A percentile compares a stretch with the other conserved stretches of the same genome.
phyloP scores from a whole-genome alignment of 1,140 invertebrate genomes.

The Brachionus paranguensis region DNA sequence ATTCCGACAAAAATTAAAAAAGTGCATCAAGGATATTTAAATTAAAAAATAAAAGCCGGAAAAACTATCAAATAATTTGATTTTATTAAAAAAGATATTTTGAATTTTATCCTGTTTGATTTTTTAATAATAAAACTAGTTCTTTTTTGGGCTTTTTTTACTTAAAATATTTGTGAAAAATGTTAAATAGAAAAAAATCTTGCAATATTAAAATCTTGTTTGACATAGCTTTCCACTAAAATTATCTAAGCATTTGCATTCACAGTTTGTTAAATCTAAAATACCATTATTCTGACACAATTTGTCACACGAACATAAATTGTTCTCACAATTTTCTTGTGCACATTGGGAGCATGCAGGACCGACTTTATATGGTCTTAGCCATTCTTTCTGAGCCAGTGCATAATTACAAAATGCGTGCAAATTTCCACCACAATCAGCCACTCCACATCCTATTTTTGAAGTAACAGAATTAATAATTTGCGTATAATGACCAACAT shows the following conservation, averaged over 20 bases:
- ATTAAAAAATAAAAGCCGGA: too few species aligned
- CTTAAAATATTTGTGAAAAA: too few species aligned
- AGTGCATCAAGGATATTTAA: too few species aligned
- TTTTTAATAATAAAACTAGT: too few species aligned
- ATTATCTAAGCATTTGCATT: neutral
- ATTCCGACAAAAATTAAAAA: too few species aligned
- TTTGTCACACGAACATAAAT: conserved; percentile 30
- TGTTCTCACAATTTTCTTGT: neutral
- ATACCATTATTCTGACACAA: conserved; percentile 23
- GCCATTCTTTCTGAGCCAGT: neutral
- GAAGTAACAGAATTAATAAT: neutral
- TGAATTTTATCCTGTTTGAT: too few species aligned
- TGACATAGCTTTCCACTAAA: neutral
- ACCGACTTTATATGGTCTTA: neutral
- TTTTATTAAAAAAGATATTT: too few species aligned
- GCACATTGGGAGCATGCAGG: neutral
- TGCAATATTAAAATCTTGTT: neutral
- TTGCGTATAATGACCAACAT: conserved; percentile 40
- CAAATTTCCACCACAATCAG: neutral
- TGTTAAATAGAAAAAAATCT: too few species aligned
- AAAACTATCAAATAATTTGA: too few species aligned
- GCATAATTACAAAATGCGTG: conserved; percentile 32
- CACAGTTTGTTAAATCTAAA: neutral
- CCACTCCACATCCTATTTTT: conserved; percentile 22
- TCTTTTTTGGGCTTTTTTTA: too few species aligned